These are phyloP conservation scores for Polietes domitor DNA, from an alignment of 2,888 invertebrate genomes.

Conservation along the genomic window DNA sequence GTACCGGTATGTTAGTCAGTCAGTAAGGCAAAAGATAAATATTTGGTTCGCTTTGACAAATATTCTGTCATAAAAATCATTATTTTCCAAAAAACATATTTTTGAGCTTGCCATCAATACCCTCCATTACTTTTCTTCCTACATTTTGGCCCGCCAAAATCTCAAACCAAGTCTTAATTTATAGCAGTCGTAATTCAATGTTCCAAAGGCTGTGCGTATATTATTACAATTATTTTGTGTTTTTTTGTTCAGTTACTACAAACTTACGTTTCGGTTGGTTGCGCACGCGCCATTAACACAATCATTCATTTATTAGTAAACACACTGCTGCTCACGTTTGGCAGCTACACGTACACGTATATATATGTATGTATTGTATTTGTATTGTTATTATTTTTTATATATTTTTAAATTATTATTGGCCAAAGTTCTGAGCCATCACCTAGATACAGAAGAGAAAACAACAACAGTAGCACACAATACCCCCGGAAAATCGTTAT, in stretches of 20 bases:
- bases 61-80: too few species aligned
- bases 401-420: slow-evolving; percentile 43
- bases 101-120: too few species aligned
- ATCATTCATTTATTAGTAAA: slow-evolving; percentile 49
- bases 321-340: not conserved
- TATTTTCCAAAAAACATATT: too few species aligned
- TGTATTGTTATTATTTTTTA: slow-evolving; percentile 46
- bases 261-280: slow-evolving; percentile 74
- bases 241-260: slow-evolving; percentile 17
- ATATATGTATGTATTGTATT: slow-evolving; percentile 43
- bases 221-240: slow-evolving; percentile 20
- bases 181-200: not conserved
- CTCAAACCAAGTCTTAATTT: too few species aligned
- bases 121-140: too few species aligned
- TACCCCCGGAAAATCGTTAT: too few species aligned
- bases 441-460: not conserved
- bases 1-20: not conserved
- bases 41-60: too few species aligned
- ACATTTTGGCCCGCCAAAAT: too few species aligned
- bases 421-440: slow-evolving; percentile 1
- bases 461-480: too few species aligned
- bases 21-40: too few species aligned
- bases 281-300: slow-evolving; percentile 73
- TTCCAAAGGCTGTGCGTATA: not conserved
- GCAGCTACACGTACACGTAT: not conserved